Evolutionary conservation across 2,888 invertebrate species (phyloP).

Genomic region (Aphrophora alni): DNA sequence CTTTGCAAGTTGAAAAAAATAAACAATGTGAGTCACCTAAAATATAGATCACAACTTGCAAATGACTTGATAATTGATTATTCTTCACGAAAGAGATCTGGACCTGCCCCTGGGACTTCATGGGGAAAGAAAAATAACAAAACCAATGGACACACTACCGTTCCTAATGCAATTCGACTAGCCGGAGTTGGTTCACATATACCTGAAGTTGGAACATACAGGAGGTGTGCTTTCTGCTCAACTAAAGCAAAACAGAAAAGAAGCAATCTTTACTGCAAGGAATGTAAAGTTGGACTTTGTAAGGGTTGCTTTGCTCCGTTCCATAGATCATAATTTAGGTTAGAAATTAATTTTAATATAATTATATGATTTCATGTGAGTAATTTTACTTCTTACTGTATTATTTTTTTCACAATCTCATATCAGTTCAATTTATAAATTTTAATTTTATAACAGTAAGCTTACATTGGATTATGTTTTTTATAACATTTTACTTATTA

Average conservation of each 20-base stretch:
- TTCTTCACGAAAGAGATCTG: not conserved
- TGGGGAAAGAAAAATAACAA: not conserved
- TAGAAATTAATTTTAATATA: no score
- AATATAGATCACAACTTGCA: not conserved
- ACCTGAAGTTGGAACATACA: not conserved
- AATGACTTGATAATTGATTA: not conserved
- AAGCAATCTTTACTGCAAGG: not conserved
- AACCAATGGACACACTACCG: not conserved
- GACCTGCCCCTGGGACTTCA: not conserved
- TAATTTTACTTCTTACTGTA: no score
- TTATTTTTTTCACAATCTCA: no score
- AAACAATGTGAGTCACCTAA: not conserved
- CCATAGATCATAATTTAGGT: no score
- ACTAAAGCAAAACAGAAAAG: no score
- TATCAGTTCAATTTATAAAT: no score
- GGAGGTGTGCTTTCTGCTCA: not conserved
- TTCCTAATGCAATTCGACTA: not conserved
- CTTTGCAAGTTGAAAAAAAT: not conserved
- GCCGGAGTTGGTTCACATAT: not conserved
- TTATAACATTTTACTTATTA: no score
- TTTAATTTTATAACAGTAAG: no score
- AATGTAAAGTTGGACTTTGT: not conserved
- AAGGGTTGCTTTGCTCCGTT: not conserved
- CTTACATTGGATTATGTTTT: no score
- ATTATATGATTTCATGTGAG: no score